Evolutionary conservation across 23 tunicate genomes (phyloP).

Genomic region (Halocynthia roretzi): DNA sequence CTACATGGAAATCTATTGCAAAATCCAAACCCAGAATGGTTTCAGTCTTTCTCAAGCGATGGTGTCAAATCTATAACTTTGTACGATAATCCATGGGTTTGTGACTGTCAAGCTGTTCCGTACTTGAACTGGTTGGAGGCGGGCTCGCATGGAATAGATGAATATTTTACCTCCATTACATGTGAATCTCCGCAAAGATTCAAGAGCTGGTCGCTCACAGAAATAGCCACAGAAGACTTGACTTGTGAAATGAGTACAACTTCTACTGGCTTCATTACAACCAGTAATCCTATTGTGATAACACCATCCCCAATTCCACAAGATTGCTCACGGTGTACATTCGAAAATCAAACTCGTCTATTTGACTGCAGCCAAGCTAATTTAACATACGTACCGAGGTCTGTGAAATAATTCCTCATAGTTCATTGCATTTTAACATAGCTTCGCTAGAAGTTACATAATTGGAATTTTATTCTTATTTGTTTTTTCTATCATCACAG

Average conservation of each 20-base stretch:
- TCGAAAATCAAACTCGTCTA: neutral
- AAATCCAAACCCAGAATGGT: constrained; percentile 12
- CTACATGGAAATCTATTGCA: constrained; percentile 1
- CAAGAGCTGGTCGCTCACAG: constrained; percentile 9
- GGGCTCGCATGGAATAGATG: neutral
- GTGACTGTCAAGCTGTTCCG: constrained; percentile 2
- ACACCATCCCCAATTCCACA: no score
- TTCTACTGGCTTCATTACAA: no score
- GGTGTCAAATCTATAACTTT: constrained; percentile 7
- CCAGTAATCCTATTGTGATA: no score
- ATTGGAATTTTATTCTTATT: no score
- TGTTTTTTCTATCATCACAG: no score
- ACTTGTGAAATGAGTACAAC: no score
- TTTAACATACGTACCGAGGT: constrained; percentile 5
- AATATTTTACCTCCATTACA: neutral
- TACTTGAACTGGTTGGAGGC: constrained; percentile 16
- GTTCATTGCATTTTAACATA: no score
- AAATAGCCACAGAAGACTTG: neutral
- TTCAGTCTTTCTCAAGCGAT: neutral
- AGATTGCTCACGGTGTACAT: neutral
- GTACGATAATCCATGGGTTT: constrained; percentile 23
- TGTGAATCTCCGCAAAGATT: constrained; percentile 14
- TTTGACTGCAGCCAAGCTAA: neutral
- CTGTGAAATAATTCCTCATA: neutral
- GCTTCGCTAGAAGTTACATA: no score